These are phyloP conservation scores for Eospalax fontanierii DNA, from an alignment of 2,797 vertebrate species.

Conservation along the genomic window DNA sequence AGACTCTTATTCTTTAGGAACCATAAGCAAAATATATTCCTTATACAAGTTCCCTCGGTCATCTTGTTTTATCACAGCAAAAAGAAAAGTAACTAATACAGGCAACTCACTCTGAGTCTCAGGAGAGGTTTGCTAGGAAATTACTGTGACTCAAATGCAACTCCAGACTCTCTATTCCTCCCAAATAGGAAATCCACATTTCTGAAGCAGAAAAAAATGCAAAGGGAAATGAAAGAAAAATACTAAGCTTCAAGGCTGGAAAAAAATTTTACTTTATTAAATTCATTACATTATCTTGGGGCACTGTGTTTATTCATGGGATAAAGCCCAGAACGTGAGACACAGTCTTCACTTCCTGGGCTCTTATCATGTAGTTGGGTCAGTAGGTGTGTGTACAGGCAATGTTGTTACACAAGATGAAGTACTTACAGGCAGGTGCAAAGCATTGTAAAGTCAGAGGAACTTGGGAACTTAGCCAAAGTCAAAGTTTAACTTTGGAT, in stretches of 20 bases:
- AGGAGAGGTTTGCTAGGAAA: neutral
- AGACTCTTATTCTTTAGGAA: no score
- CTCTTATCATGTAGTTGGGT: no score
- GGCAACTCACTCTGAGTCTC: neutral
- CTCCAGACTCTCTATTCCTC: neutral
- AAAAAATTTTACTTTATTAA: slow-evolving; percentile 22
- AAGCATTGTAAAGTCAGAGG: neutral
- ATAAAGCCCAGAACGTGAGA: neutral
- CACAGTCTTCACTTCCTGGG: no score
- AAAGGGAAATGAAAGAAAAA: neutral
- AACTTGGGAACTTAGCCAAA: neutral
- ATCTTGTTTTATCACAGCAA: no score
- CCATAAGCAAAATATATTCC: no score
- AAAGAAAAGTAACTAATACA: no score
- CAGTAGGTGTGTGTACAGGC: no score
- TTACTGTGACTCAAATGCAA: neutral
- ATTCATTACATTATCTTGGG: neutral
- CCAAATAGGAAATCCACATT: neutral
- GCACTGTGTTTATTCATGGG: neutral
- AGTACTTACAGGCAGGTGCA: no score
- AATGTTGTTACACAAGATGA: neutral
- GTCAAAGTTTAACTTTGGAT: neutral
- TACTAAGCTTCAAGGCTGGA: neutral
- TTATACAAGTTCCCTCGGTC: no score
- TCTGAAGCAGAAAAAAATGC: neutral